A percentile compares a stretch with the other conserved stretches of the same genome.
phyloP scores from a whole-genome alignment of 23 tunicate species.

The Pegea sp. region DNA sequence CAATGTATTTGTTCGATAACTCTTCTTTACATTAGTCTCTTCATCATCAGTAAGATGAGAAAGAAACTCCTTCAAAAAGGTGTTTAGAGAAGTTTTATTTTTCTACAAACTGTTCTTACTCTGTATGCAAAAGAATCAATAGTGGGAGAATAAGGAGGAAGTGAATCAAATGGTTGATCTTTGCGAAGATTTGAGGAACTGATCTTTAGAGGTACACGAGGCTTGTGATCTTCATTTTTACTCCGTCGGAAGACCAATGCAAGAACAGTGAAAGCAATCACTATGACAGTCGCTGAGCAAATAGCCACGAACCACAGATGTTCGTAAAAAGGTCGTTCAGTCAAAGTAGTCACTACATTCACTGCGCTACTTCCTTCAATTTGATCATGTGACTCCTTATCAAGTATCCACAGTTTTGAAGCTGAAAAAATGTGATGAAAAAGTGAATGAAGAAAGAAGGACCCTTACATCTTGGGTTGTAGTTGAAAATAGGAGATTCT shows the following conservation, averaged over 20 bases:
- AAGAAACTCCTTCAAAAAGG: no score
- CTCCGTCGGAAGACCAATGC: conserved; percentile 20
- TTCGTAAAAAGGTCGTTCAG: conserved; percentile 32
- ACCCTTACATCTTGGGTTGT: conserved; percentile 27
- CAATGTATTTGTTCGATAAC: no score
- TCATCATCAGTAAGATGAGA: no score
- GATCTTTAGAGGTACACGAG: no score
- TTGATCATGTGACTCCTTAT: background rate
- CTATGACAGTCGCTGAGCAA: conserved; percentile 14
- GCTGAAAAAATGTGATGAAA: background rate
- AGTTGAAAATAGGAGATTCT: conserved; percentile 14
- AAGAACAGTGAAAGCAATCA: conserved; percentile 18
- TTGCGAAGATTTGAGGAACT: no score
- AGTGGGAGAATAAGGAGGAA: no score
- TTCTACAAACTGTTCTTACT: no score
- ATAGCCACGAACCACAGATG: conserved; percentile 38
- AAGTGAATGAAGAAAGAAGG: background rate
- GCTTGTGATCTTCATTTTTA: no score
- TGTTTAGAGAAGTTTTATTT: no score
- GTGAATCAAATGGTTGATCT: no score
- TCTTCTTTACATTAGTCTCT: no score
- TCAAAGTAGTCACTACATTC: conserved; percentile 3
- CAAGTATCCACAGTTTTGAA: background rate
- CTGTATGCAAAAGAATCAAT: no score
- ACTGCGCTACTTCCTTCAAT: background rate